Evolutionary conservation across 2,888 invertebrate species (phyloP), one percentile per base, ranked within the genome.

Genomic region (Congeria kusceri): DNA sequence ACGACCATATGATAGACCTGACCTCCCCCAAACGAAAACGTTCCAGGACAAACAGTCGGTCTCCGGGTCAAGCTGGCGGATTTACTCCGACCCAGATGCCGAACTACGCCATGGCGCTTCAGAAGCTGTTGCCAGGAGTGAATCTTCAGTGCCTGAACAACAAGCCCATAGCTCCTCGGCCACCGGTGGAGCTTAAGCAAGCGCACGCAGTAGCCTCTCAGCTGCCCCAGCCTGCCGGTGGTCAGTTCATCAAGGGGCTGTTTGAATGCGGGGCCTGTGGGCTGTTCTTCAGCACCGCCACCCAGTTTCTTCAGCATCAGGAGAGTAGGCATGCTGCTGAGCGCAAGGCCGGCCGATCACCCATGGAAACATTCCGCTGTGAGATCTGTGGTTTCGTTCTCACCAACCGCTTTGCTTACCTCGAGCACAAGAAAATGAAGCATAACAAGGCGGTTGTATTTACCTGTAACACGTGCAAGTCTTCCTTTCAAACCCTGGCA

Each of bases 191-290:
- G 13, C 39, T 39, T 39, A 39, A 39, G 39, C 39, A 39, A 39
- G 39, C 15, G 39, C 15, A 11, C 39, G 13, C 9, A 9, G 4
- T 39, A 39, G 5, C 23, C 53, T 20, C 53, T 20, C 1, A 9
- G 53, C 20, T 18, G 3, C 20, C 20, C 5, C 23, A 39, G 39
- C 20, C 20, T 9, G 46, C 25, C 27, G 32, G 7, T 15, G 32
- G 18, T 3, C 39, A 39, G 15, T 15, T 20, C n/a, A 53, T 53
- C 25, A 83, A 83, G 53, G 83, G 83, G 4, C 32, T 83, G 59
- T 83, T 83, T 77, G 83, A 83, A 47, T 83, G 83, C 65, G 83
- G 83, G 0, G 23, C 79, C 9, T 83, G 83, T 68, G 83, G 83
- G n/a, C 68, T 68, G 7, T 83, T 83, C 49, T 83, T 77, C 49